phyloP scores from a whole-genome alignment of 2,888 invertebrate genomes.

The Eupithecia centaureata region DNA sequence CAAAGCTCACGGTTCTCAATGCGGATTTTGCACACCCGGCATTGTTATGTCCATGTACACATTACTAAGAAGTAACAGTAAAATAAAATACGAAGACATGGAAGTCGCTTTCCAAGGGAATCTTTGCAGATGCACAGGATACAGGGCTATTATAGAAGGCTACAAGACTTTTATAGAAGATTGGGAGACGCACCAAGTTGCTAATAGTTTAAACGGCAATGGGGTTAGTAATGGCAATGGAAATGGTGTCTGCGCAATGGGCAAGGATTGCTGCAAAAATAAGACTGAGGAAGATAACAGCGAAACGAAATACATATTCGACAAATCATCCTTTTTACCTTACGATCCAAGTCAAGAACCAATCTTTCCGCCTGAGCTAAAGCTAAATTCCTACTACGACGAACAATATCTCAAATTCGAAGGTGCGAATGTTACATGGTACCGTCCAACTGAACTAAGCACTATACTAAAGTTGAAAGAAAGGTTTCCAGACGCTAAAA shows the following conservation, averaged over 20 bases:
- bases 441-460: constrained; percentile 85
- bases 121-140: constrained; percentile 93
- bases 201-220: constrained; percentile 42
- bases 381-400: constrained; percentile 84
- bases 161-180: constrained; percentile 90
- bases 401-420: constrained; percentile 75
- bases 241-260: constrained; percentile 81
- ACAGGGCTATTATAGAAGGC: constrained; percentile 93
- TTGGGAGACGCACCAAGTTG: constrained; percentile 84
- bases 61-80: constrained; percentile 84
- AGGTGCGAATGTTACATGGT: constrained; percentile 87
- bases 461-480: constrained; percentile 86
- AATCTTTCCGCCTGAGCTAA: constrained; percentile 93
- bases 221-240: constrained; percentile 45
- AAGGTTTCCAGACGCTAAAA: constrained; percentile 87
- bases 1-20: constrained; percentile 93
- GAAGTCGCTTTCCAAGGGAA: constrained; percentile 90
- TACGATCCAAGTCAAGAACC: constrained; percentile 91
- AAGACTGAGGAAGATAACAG: constrained; percentile 67
- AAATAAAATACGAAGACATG: constrained; percentile 84
- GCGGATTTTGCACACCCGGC: constrained; percentile 95
- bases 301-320: constrained; percentile 83
- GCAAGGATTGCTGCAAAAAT: constrained; percentile 86
- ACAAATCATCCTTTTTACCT: constrained; percentile 85
- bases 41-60: constrained; percentile 97